phyloP scores from a whole-genome alignment of 2,888 invertebrate genomes.

The Corbicula japonica region DNA sequence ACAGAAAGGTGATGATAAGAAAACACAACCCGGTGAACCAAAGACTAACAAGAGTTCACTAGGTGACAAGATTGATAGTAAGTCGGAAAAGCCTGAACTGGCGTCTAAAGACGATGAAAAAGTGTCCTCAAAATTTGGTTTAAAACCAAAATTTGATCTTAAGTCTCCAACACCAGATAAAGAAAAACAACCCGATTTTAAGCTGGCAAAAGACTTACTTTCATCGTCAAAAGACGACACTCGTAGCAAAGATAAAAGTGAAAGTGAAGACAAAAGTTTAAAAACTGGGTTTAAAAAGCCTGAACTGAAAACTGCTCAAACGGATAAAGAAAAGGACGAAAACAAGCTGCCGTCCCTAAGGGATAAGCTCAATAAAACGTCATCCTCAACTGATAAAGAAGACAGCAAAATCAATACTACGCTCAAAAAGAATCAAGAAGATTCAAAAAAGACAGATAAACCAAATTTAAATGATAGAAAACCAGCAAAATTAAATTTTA shows the following conservation, averaged over 20 bases:
- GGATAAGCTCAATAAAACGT: constrained; percentile 14
- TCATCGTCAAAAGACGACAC: constrained; percentile 10
- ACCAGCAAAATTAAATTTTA: constrained; percentile 6
- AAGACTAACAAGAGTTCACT: not conserved
- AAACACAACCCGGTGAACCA: too few species aligned
- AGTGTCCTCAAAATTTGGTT: not conserved
- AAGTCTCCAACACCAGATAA: constrained; percentile 16
- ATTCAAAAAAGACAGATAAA: too few species aligned
- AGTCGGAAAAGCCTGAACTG: constrained; percentile 25
- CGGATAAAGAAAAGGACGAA: constrained; percentile 11
- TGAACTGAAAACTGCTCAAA: constrained; percentile 9
- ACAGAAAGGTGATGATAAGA: not conserved
- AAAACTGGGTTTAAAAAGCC: constrained; percentile 7
- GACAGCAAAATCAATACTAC: constrained; percentile 7
- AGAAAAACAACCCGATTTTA: constrained; percentile 11
- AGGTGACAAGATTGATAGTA: constrained; percentile 23
- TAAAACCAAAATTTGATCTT: constrained; percentile 7
- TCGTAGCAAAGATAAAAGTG: constrained; percentile 4
- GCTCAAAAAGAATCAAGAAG: not conserved
- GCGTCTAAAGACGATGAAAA: not conserved
- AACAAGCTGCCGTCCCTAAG: constrained; percentile 2
- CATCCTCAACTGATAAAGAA: not conserved
- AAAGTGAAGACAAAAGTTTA: constrained; percentile 7
- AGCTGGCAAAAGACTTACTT: constrained; percentile 16
- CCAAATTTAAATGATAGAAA: not conserved